Conservation (phyloP, 2,888 invertebrate genomes). For the Eugnorisma glareosa region DNA sequence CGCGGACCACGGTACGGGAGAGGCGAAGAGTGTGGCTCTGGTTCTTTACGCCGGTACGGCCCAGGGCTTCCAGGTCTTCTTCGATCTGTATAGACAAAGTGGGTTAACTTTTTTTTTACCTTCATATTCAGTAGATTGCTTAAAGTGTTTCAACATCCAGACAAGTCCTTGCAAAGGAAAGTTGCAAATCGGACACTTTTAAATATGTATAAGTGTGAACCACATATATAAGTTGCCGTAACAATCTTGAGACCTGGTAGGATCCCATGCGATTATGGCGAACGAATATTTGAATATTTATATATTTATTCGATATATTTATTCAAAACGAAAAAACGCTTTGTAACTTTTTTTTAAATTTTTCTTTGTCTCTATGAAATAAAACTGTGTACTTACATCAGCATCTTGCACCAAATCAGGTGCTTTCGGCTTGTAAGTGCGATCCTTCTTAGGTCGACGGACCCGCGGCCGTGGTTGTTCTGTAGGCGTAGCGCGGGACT, state of each 20-base stretch:
- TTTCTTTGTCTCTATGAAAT: background rate
- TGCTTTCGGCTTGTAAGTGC: conserved; percentile 84
- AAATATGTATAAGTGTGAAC: background rate
- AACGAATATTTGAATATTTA: too few species aligned
- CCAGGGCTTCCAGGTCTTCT: conserved; percentile 96
- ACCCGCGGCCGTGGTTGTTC: conserved; percentile 69
- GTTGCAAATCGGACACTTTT: too few species aligned
- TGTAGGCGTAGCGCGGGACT: conserved; percentile 68
- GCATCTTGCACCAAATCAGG: conserved; percentile 86
- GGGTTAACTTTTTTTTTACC: background rate
- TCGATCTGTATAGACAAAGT: conserved; percentile 90
- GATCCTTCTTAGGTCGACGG: conserved; percentile 82
- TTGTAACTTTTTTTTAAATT: background rate
- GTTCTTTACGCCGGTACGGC: conserved; percentile 95
- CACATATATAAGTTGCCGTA: background rate
- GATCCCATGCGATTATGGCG: too few species aligned
- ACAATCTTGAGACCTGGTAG: background rate
- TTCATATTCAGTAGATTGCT: background rate
- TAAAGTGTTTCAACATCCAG: background rate
- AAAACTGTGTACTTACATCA: conserved; percentile 80
- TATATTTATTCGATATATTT: too few species aligned
- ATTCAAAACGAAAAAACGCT: background rate
- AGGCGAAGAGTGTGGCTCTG: conserved; percentile 97
- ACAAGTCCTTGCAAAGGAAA: background rate
- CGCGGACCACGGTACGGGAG: conserved; percentile 97